Evolutionary conservation across 2,113 vertebrate genomes (phyloP).

Genomic region (Cacatua alba): DNA sequence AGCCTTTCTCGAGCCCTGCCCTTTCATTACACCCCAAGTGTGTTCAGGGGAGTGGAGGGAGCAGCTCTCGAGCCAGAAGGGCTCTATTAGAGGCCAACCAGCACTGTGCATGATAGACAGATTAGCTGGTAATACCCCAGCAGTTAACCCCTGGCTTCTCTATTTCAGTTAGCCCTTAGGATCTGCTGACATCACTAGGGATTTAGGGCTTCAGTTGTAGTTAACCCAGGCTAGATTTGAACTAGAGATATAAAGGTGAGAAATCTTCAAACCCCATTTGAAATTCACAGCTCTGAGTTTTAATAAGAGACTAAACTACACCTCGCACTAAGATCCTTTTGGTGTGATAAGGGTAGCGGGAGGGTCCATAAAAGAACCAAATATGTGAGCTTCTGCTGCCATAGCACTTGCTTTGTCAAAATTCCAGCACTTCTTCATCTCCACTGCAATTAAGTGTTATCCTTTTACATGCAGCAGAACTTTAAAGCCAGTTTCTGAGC

Average conservation of each 20-base stretch:
- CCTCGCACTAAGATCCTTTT: neutral
- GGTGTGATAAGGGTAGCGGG: neutral
- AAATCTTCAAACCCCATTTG: neutral
- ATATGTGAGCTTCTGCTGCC: neutral
- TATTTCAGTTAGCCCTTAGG: neutral
- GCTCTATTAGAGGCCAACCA: neutral
- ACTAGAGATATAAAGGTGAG: neutral
- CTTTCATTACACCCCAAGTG: neutral
- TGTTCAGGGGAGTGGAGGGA: neutral
- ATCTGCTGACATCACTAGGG: neutral
- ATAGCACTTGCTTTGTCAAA: neutral
- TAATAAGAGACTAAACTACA: neutral
- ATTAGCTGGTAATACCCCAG: neutral
- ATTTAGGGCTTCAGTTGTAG: neutral
- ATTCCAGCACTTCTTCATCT: neutral
- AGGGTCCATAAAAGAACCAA: neutral
- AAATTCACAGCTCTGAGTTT: neutral
- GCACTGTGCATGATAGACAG: accelerated
- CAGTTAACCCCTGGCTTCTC: neutral
- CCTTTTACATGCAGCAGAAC: neutral
- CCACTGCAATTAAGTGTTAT: neutral
- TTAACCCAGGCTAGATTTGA: neutral
- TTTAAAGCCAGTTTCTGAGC: neutral
- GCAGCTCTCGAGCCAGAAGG: neutral
- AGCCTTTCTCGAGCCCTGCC: neutral